phyloP scores from a whole-genome alignment of 2,113 vertebrate genomes.

The Helogale parvula region DNA sequence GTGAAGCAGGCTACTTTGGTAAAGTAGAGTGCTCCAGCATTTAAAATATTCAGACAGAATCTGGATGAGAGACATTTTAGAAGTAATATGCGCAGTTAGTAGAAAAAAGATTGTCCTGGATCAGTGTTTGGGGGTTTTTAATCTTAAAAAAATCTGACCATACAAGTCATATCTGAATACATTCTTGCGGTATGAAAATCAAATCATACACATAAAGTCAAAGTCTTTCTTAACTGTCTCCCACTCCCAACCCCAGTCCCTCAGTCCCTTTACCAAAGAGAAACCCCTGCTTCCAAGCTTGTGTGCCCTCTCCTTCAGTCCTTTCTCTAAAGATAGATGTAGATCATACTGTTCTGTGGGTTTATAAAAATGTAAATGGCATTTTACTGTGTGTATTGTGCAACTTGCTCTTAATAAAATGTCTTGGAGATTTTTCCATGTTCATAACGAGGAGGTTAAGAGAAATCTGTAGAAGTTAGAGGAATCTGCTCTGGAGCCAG shows the following conservation, averaged over 20 bases:
- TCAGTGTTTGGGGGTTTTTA: neutral
- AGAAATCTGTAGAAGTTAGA: neutral
- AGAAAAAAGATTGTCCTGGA: neutral
- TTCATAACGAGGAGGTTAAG: neutral
- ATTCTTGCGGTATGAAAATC: neutral
- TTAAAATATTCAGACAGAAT: neutral
- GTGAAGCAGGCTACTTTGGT: neutral
- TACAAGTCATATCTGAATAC: neutral
- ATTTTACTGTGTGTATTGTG: neutral
- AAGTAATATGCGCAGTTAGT: neutral
- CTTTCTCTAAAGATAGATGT: neutral
- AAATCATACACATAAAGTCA: neutral
- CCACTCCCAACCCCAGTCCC: neutral
- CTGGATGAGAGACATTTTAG: neutral
- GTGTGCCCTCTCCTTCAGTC: neutral
- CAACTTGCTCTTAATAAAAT: neutral
- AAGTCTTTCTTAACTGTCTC: neutral
- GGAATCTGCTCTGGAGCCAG: neutral
- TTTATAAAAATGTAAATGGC: neutral
- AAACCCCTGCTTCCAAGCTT: neutral
- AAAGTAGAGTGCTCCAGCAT: neutral
- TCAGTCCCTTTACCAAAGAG: neutral
- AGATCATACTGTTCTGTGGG: neutral
- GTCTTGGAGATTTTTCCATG: neutral
- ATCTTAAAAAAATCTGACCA: constrained; percentile 4